phyloP scores from a whole-genome alignment of 2,888 invertebrate genomes.

The Drepanosiphum platanoidis region DNA sequence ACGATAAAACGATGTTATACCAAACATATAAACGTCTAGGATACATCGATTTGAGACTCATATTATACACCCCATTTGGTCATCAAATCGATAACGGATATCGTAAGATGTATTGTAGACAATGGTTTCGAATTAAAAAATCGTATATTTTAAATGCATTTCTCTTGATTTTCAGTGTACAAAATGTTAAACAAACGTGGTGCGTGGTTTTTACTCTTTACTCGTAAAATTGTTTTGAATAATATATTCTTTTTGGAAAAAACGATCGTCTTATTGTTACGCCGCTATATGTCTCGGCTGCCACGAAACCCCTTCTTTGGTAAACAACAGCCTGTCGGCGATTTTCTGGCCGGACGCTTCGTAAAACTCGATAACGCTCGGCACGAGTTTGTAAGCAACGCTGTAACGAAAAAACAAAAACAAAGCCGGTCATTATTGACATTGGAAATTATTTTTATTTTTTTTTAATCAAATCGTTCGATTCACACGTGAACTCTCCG shows the following conservation, averaged over 20 bases:
- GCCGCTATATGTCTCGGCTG: constrained; percentile 63
- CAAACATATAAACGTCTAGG: too few species aligned
- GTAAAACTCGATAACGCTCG: constrained; percentile 69
- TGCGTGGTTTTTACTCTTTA: constrained; percentile 38
- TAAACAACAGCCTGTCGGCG: constrained; percentile 69
- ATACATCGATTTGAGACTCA: too few species aligned
- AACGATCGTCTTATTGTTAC: constrained; percentile 7
- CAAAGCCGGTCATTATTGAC: too few species aligned
- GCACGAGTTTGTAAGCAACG: constrained; percentile 69
- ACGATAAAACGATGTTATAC: too few species aligned
- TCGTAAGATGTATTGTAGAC: too few species aligned
- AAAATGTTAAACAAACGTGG: constrained; percentile 35
- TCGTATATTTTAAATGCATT: not conserved
- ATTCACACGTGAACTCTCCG: too few species aligned
- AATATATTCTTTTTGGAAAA: not conserved
- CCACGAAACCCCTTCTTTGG: constrained; percentile 65
- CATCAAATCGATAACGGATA: too few species aligned
- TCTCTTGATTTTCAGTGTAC: not conserved
- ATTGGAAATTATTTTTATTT: too few species aligned
- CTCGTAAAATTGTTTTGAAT: not conserved
- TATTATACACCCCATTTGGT: too few species aligned
- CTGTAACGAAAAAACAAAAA: constrained; percentile 66
- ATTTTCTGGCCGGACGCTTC: constrained; percentile 67
- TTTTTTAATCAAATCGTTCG: not conserved
- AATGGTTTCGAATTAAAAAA: not conserved